Percentiles rank a stretch among this genome's conserved stretches.
Conservation (phyloP, 2,797 vertebrate species). For the Hemitrygon akajei region DNA sequence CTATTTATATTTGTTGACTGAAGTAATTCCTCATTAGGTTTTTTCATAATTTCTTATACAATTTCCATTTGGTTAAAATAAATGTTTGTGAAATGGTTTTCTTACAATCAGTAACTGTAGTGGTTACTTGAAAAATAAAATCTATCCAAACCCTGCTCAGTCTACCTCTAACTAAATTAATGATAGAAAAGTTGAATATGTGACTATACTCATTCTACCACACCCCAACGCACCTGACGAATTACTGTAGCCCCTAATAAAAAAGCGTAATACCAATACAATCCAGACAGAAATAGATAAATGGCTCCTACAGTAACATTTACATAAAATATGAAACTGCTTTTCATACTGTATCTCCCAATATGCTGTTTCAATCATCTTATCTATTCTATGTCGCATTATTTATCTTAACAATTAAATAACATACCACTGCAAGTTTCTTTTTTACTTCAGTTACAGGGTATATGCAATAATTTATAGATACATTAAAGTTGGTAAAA, state of each 20-base stretch:
- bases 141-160: no score
- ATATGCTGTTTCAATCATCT: constrained; percentile 46
- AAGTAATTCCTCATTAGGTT: constrained; percentile 46
- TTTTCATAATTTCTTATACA: constrained; percentile 46
- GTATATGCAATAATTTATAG: background rate
- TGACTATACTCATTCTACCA: no score
- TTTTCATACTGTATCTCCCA: constrained; percentile 48
- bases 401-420: constrained; percentile 44
- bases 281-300: no score
- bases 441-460: background rate
- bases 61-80: constrained; percentile 47
- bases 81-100: constrained; percentile 55
- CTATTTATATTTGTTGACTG: constrained; percentile 54
- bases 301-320: constrained; percentile 43
- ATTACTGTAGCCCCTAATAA: no score
- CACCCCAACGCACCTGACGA: no score
- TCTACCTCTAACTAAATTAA: no score
- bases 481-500: background rate
- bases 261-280: no score
- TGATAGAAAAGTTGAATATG: no score
- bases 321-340: constrained; percentile 55
- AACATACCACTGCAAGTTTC: background rate
- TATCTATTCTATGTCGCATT: constrained; percentile 47
- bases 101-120: constrained; percentile 49
- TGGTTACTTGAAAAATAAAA: no score